Evolutionary conservation across 1,140 invertebrate genomes (phyloP), one percentile per base, ranked within the genome.

Genomic region (Magallana gigas): DNA sequence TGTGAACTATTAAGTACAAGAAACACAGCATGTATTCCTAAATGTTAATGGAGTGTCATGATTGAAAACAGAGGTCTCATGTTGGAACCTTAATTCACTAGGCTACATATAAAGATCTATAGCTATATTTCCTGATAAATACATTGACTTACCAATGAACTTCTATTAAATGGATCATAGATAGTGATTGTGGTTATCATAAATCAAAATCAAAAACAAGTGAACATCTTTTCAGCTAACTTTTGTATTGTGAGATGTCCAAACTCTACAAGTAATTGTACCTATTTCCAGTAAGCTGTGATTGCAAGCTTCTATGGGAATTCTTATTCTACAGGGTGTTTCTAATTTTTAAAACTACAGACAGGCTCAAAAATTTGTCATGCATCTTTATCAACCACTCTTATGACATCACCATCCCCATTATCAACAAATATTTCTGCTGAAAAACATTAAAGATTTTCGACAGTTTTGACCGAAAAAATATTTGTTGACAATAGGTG

Each of bases 401-500:
- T 4, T 29, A 29, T 18, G 68, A 76, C 68, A 76, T 76, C 12
- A 12, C 29, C 36, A 12, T 29, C 14, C 68, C 68, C 8, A 29
- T 76, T 23, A 76, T 76, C 68, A 76, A 76, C 68, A 48, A 23
- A 76, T 12, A 6, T 29, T 76, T 76, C 36, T 23, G 36, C 36
- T 48, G 36, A 48, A 48, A 3, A 48, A 48, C 68, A 48, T 29
- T 12, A 29, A 36, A 7, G n/a, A 71, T 23, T 71, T 71, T 23
- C 18, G 68, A 76, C 23, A 76, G 11, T 29, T 29, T 29, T 29
- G 7, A 36, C 11, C 18, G 23, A 76, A 29, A 29, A 29, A 76
- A 48, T 29, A 76, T 76, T 76, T 76, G 68, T 29, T 76, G 68
- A 76, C 29, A 76, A 76, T 29, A 76, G 81, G 81, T 83, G 48